Conservation (phyloP, 1,140 invertebrate species). For the Zaprionus nigranus region DNA sequence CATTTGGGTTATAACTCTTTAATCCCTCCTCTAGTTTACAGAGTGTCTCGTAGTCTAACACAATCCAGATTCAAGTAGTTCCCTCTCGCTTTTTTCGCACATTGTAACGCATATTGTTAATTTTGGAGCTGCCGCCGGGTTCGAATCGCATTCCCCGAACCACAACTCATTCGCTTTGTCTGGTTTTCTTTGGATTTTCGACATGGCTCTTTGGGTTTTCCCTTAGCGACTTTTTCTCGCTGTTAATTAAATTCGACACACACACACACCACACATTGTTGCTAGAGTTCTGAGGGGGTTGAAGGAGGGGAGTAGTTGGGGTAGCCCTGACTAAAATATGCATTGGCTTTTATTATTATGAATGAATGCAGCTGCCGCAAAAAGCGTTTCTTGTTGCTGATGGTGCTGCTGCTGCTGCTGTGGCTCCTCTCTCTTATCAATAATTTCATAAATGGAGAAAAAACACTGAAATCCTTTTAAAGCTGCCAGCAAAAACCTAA, state of each 20-base stretch:
- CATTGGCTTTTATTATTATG: constrained; percentile 52
- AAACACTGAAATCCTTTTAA: constrained; percentile 82
- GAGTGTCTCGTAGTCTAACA: background rate
- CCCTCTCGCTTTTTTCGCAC: constrained; percentile 63
- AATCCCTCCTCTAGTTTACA: background rate
- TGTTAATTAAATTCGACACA: constrained; percentile 80
- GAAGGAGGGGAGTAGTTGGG: constrained; percentile 26
- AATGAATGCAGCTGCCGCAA: constrained; percentile 22
- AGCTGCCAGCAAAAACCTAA: constrained; percentile 48
- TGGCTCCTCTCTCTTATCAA: constrained; percentile 65
- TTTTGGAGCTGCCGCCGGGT: constrained; percentile 68
- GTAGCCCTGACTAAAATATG: constrained; percentile 61
- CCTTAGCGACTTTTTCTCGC: constrained; percentile 61
- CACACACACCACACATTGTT: background rate
- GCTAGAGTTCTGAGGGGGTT: background rate
- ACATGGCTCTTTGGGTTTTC: constrained; percentile 50
- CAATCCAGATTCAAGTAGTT: background rate
- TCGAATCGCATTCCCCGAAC: constrained; percentile 33
- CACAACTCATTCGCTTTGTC: constrained; percentile 12
- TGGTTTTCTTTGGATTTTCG: constrained; percentile 44
- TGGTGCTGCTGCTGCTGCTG: background rate
- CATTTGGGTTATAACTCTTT: background rate
- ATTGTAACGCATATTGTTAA: constrained; percentile 77
- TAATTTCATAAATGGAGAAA: constrained; percentile 76
- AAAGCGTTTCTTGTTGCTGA: constrained; percentile 33